Evolutionary conservation across 2,888 invertebrate genomes (phyloP).

Genomic region (Eristalis intricaria): DNA sequence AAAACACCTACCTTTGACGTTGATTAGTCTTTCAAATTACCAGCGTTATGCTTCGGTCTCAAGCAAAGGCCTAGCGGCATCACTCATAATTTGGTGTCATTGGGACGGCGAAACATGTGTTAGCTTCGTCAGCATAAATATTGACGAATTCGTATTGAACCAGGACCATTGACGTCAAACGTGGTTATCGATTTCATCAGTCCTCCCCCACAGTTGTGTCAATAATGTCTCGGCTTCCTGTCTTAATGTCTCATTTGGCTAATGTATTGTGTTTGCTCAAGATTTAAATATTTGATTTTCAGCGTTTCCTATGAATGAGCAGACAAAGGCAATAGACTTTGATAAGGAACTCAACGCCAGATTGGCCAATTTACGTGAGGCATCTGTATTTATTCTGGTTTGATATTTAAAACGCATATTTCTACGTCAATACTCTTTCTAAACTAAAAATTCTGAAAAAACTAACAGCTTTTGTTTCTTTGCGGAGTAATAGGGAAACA

Average conservation of each 20-base stretch:
- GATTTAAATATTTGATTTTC: not conserved
- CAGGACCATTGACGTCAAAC: not conserved
- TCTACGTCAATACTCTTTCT: not conserved
- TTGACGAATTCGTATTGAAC: constrained; percentile 5
- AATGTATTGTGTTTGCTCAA: not conserved
- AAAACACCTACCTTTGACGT: not conserved
- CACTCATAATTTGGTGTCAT: not conserved
- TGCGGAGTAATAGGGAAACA: not conserved
- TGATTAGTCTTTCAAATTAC: not conserved
- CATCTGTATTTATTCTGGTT: not conserved
- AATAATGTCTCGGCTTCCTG: not conserved
- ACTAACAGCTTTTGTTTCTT: too few relatives aligned
- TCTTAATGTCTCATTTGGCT: not conserved
- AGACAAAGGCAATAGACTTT: not conserved
- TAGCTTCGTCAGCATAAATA: not conserved
- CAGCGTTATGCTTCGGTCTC: constrained; percentile 2
- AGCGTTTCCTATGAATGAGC: not conserved
- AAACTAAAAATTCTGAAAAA: too few relatives aligned
- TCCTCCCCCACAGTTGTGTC: not conserved
- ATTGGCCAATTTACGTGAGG: not conserved
- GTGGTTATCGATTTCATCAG: not conserved
- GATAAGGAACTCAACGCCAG: not conserved
- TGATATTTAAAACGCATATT: not conserved
- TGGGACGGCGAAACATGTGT: not conserved
- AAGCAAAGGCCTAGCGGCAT: not conserved